Percentiles rank a stretch among this genome's conserved stretches.
Evolutionary conservation across 2,888 invertebrate genomes (phyloP).

Genomic region (Leistus spinibarbis): DNA sequence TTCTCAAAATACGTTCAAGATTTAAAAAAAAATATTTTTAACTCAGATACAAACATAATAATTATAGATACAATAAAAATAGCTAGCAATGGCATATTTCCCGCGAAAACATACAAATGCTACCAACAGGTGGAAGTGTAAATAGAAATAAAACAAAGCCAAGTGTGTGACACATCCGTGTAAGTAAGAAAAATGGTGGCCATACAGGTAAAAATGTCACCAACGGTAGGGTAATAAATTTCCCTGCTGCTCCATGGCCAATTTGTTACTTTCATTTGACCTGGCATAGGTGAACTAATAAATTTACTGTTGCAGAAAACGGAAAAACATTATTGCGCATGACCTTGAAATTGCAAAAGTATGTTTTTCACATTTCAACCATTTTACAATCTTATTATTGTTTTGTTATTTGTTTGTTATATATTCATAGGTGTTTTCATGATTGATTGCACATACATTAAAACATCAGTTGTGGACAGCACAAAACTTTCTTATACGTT

Average conservation of each 20-base stretch:
- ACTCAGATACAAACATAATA: neutral
- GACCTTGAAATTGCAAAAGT: neutral
- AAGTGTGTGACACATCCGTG: neutral
- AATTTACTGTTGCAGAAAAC: neutral
- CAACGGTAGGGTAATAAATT: neutral
- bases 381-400: neutral
- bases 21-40: neutral
- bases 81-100: neutral
- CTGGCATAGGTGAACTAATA: conserved; percentile 9
- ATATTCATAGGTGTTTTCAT: neutral
- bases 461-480: too few relatives aligned
- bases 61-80: neutral
- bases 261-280: conserved; percentile 27
- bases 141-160: neutral
- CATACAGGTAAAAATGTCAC: neutral
- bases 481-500: too few relatives aligned
- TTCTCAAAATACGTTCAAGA: neutral
- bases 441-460: too few relatives aligned
- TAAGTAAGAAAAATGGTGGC: neutral
- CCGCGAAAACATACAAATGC: too few relatives aligned
- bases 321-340: neutral
- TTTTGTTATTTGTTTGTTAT: neutral
- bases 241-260: conserved; percentile 4
- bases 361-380: neutral
- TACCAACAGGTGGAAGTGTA: neutral